phyloP scores from a whole-genome alignment of 1,140 invertebrate genomes.

The Ceratina japonica region DNA sequence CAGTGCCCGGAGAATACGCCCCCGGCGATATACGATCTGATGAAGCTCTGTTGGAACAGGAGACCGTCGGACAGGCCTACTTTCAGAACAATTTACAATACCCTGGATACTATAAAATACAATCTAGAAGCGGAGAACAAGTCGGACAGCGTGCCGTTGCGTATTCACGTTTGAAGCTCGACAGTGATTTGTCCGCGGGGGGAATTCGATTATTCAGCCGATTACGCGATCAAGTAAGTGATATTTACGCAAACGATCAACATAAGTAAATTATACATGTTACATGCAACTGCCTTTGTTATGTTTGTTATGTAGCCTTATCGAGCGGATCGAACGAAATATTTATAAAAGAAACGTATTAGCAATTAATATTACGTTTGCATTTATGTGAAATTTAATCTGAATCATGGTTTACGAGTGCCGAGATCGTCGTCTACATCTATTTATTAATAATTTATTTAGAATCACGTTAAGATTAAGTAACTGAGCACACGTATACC shows the following conservation, averaged over 20 bases:
- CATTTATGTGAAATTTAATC: slow-evolving; percentile 3
- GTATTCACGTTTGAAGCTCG: slow-evolving; percentile 70
- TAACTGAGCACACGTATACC: slow-evolving; percentile 12
- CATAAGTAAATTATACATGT: slow-evolving; percentile 47
- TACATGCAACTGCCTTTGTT: slow-evolving; percentile 49
- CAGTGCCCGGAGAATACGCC: slow-evolving; percentile 94
- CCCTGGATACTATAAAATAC: slow-evolving; percentile 83
- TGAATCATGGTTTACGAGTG: slow-evolving; percentile 16
- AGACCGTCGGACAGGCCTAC: slow-evolving; percentile 91
- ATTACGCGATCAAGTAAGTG: slow-evolving; percentile 25
- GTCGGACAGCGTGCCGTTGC: slow-evolving; percentile 70
- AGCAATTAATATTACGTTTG: slow-evolving; percentile 24
- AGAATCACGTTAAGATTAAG: not conserved
- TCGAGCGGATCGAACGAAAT: slow-evolving; percentile 27
- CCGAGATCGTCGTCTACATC: not conserved
- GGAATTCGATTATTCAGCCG: slow-evolving; percentile 1
- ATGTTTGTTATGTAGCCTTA: slow-evolving; percentile 52
- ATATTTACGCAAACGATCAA: slow-evolving; percentile 36
- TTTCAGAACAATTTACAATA: slow-evolving; percentile 88
- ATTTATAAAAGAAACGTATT: slow-evolving; percentile 34
- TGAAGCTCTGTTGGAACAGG: slow-evolving; percentile 95
- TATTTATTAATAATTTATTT: slow-evolving; percentile 36
- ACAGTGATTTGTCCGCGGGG: slow-evolving; percentile 16
- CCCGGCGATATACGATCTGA: slow-evolving; percentile 92
- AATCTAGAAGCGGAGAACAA: slow-evolving; percentile 79